A percentile compares a stretch with the other conserved stretches of the same genome.
phyloP scores from a whole-genome alignment of 1,140 invertebrate species.

The Euwallacea fornicatus region DNA sequence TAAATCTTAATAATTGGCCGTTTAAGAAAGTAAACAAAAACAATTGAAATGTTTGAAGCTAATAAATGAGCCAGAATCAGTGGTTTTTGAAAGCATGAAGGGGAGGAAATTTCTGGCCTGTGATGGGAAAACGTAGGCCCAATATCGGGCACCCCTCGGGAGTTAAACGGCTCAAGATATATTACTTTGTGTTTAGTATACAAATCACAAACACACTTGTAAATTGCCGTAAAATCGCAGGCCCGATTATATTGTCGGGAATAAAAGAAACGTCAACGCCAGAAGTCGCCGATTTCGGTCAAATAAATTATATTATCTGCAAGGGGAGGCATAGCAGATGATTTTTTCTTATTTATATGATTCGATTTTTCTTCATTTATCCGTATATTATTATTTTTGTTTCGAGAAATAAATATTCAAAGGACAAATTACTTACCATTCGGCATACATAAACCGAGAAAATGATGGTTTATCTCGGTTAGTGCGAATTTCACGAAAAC shows the following conservation, averaged over 20 bases:
- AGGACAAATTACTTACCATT: no score
- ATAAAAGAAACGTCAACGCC: constrained; percentile 40
- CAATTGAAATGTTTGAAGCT: no score
- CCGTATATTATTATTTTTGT: no score
- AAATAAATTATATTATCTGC: constrained; percentile 38
- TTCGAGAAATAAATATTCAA: no score
- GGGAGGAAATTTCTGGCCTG: no score
- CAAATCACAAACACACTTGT: constrained; percentile 43
- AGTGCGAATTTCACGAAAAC: no score
- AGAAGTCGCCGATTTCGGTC: constrained; percentile 41
- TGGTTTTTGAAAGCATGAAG: no score
- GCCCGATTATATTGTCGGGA: constrained; percentile 39
- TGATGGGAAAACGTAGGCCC: constrained; percentile 8
- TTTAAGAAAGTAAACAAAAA: no score
- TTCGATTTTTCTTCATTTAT: constrained; percentile 6
- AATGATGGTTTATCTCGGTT: no score
- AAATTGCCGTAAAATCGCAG: constrained; percentile 41
- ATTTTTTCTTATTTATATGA: constrained; percentile 29
- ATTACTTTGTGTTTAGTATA: constrained; percentile 45
- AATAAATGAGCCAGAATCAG: no score
- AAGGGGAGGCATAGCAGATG: constrained; percentile 9
- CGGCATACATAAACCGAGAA: no score
- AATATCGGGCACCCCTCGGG: constrained; percentile 17
- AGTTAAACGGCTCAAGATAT: constrained; percentile 41
- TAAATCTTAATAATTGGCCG: no score